These are phyloP conservation scores for Danionella dracula DNA, from an alignment of 2,797 vertebrate genomes.

Conservation along the genomic window DNA sequence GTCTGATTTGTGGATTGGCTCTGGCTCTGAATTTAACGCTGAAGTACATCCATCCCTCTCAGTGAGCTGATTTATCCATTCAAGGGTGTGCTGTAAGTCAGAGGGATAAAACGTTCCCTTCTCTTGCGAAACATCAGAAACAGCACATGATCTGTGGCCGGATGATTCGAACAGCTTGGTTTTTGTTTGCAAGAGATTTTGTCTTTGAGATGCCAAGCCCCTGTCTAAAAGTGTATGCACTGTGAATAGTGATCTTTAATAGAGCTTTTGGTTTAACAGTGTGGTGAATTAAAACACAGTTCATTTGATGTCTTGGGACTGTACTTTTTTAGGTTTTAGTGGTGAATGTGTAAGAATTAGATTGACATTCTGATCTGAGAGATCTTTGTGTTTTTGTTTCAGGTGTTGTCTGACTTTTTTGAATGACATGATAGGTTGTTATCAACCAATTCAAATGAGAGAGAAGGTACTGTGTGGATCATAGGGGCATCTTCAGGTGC, in stretches of 20 bases:
- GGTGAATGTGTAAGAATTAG: too few species aligned
- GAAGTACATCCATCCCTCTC: neutral
- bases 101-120: neutral
- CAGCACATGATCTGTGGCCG: neutral
- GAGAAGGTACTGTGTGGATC: too few species aligned
- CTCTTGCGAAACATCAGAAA: neutral
- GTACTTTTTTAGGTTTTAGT: too few species aligned
- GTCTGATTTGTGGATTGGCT: neutral
- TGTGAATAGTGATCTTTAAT: neutral
- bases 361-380: too few species aligned
- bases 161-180: neutral
- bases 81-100: neutral
- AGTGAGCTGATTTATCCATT: neutral
- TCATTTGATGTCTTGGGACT: too few species aligned
- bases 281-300: too few species aligned
- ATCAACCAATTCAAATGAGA: too few species aligned
- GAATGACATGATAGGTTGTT: too few species aligned
- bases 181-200: neutral
- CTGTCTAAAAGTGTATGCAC: neutral
- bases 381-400: too few species aligned
- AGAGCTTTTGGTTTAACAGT: neutral
- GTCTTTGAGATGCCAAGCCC: neutral
- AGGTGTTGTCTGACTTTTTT: too few species aligned
- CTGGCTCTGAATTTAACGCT: neutral
- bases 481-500: too few species aligned